Conservation (phyloP, 2,888 invertebrate genomes). For the Trichacis sp. region DNA sequence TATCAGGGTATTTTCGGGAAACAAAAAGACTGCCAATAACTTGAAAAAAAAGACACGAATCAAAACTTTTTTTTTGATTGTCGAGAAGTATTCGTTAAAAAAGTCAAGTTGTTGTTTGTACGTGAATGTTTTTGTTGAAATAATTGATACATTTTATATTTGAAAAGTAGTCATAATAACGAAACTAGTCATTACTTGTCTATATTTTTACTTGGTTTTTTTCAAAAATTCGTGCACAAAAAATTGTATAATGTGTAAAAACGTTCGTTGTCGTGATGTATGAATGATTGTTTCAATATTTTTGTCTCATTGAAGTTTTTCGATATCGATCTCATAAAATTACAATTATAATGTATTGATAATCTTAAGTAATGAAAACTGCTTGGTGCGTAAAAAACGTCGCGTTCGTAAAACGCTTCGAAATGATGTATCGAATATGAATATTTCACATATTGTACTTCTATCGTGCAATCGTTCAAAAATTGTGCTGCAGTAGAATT, state of each 20-base stretch:
- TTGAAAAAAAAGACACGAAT: not conserved
- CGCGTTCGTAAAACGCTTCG: not conserved
- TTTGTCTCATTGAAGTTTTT: too few species aligned
- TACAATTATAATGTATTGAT: not conserved
- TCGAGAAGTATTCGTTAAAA: not conserved
- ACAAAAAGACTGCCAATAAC: not conserved
- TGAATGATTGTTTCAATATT: not conserved
- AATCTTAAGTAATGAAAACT: not conserved
- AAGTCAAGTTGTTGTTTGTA: not conserved
- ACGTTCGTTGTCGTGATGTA: not conserved
- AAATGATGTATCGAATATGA: conserved; percentile 22
- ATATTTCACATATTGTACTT: conserved; percentile 25
- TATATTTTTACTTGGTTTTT: too few species aligned
- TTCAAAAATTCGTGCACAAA: not conserved
- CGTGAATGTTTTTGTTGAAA: not conserved
- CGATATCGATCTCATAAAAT: too few species aligned
- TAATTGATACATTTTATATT: not conserved
- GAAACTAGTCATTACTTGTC: not conserved
- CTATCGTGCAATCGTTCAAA: conserved; percentile 16
- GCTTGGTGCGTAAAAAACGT: not conserved
- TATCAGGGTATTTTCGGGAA: too few species aligned
- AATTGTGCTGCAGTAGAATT: conserved; percentile 25
- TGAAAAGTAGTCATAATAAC: too few species aligned
- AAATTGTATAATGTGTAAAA: not conserved
- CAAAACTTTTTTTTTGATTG: not conserved